These are phyloP conservation scores for Chaetodon trifasciatus DNA, from an alignment of 2,797 vertebrate genomes.

Conservation along the genomic window DNA sequence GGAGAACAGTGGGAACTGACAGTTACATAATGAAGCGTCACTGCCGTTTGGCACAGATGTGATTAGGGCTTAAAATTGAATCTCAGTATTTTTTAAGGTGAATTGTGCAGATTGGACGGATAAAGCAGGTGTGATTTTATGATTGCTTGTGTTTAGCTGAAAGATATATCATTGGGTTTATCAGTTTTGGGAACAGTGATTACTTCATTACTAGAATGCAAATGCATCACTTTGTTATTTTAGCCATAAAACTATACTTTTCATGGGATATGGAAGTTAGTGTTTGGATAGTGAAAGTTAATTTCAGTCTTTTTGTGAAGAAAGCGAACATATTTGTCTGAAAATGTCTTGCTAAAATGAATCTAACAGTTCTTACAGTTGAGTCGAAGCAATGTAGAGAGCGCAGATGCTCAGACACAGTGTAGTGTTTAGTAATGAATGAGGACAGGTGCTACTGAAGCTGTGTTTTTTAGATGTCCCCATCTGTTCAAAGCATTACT, in stretches of 20 bases:
- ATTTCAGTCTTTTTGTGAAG: neutral
- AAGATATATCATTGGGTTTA: neutral
- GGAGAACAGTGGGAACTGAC: slow-evolving; percentile 13
- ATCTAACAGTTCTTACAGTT: neutral
- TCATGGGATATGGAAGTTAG: neutral
- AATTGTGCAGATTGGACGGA: neutral
- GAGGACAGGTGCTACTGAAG: slow-evolving; percentile 4
- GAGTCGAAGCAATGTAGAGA: neutral
- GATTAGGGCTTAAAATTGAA: slow-evolving; percentile 19
- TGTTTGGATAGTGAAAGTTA: neutral
- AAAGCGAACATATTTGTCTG: neutral
- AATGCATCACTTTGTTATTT: neutral
- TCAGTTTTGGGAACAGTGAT: neutral
- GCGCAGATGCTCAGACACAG: neutral
- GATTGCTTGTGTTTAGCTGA: neutral
- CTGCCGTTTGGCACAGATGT: slow-evolving; percentile 18
- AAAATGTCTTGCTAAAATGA: neutral
- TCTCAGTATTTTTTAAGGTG: neutral
- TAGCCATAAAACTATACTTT: neutral
- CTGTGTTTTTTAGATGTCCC: neutral
- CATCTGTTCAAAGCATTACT: neutral
- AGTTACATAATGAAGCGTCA: slow-evolving; percentile 31
- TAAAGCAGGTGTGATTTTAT: neutral
- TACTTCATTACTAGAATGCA: neutral
- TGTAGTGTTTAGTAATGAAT: slow-evolving; percentile 3